These are phyloP conservation scores for Neotragus pygmaeus DNA, from an alignment of 2,113 vertebrate genomes.

Conservation along the genomic window DNA sequence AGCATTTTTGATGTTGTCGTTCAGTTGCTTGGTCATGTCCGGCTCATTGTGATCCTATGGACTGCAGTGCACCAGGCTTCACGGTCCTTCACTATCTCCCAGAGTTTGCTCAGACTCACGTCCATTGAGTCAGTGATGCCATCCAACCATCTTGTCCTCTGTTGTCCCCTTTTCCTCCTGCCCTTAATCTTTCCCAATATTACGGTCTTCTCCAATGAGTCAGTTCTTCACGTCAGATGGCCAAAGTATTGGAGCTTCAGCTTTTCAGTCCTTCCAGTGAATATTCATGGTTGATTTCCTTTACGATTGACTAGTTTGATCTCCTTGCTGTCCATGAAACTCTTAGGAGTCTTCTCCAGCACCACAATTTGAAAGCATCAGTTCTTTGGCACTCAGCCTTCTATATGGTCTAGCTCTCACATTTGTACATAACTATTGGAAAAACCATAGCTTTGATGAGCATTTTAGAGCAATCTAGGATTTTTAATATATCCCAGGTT, in stretches of 20 bases:
- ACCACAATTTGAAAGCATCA: neutral
- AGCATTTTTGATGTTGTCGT: neutral
- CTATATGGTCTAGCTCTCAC: neutral
- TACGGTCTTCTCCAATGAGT: neutral
- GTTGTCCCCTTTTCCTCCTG: neutral
- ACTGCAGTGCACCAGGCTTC: neutral
- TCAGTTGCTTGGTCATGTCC: neutral
- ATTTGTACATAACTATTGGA: neutral
- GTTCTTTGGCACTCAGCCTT: neutral
- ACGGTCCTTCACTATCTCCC: neutral
- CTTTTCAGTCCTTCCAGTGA: neutral
- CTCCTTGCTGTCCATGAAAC: neutral
- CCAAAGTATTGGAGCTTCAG: neutral
- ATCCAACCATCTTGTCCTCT: neutral
- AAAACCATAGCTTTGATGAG: neutral
- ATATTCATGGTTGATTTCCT: neutral
- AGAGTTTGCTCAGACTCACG: neutral
- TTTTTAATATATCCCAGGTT: neutral
- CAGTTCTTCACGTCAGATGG: neutral
- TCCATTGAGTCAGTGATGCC: neutral
- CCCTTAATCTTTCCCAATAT: neutral
- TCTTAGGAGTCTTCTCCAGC: neutral
- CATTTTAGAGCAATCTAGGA: neutral
- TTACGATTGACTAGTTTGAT: neutral
- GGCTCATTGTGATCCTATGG: neutral